Conservation (phyloP, 1,140 invertebrate genomes). For the Drosophila chauvacae region DNA sequence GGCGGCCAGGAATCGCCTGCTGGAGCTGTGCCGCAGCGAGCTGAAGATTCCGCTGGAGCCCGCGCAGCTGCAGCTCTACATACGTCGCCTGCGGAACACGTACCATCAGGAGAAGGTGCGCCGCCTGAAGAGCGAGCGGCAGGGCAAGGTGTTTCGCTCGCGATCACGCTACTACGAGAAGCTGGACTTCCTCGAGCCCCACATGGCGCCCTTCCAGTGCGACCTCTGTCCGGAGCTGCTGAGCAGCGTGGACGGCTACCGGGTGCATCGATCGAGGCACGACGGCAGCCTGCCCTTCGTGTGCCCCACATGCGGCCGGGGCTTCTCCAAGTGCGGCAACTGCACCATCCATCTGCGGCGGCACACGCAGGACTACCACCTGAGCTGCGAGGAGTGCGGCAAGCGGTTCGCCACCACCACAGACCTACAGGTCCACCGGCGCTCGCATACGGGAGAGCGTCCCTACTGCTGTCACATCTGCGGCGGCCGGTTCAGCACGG, state of each 20-base stretch:
- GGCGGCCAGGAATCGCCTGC: constrained; percentile 29
- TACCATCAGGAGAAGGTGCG: constrained; percentile 37
- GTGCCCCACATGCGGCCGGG: constrained; percentile 49
- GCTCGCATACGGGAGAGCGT: constrained; percentile 54
- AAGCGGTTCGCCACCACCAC: constrained; percentile 52
- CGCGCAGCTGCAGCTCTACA: constrained; percentile 20
- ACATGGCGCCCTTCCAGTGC: constrained; percentile 54
- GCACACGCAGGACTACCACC: constrained; percentile 47
- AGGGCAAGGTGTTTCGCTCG: background rate
- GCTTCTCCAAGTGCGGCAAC: constrained; percentile 49
- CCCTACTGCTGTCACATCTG: constrained; percentile 61
- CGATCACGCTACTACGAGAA: constrained; percentile 30
- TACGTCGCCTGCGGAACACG: constrained; percentile 17
- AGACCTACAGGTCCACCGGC: constrained; percentile 49
- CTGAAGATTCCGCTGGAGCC: constrained; percentile 23
- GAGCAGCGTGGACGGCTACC: constrained; percentile 39
- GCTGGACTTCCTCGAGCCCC: constrained; percentile 35
- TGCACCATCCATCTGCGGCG: constrained; percentile 51
- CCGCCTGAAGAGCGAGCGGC: constrained; percentile 11
- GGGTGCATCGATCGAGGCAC: constrained; percentile 51
- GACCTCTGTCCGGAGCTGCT: constrained; percentile 40
- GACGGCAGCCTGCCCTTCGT: constrained; percentile 50
- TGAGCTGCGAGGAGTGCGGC: constrained; percentile 58
- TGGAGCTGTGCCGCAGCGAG: constrained; percentile 41
- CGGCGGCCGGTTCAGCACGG: constrained; percentile 51